Evolutionary conservation across 2,113 vertebrate genomes (phyloP).

Genomic region (Tamias sibiricus): DNA sequence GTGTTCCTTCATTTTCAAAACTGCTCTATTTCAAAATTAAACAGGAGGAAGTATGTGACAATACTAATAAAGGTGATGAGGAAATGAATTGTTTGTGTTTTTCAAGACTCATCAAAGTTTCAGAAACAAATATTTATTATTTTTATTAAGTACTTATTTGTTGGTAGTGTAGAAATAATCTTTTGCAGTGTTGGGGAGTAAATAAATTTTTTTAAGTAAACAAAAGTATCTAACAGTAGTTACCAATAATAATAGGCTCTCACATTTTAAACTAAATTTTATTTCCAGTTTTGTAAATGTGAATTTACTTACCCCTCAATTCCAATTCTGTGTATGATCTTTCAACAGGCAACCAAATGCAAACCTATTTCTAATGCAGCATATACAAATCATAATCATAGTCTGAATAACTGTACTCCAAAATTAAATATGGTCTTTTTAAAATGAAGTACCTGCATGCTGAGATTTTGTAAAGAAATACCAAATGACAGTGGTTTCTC

Average conservation of each 20-base stretch:
- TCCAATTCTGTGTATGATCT: background rate
- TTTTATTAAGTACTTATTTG: background rate
- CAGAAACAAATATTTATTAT: background rate
- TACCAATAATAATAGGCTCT: background rate
- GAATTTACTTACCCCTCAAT: background rate
- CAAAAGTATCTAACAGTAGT: background rate
- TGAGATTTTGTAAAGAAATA: constrained; percentile 97
- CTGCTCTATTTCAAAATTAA: background rate
- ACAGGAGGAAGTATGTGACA: background rate
- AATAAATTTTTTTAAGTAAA: constrained; percentile 36
- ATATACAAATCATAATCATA: background rate
- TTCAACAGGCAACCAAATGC: background rate
- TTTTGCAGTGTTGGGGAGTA: background rate
- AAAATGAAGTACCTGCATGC: constrained; percentile 93
- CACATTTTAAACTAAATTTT: constrained; percentile 24
- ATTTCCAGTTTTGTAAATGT: background rate
- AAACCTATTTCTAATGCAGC: background rate
- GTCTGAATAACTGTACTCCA: background rate
- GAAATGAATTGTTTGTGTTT: background rate
- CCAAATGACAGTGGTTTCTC: constrained; percentile 95
- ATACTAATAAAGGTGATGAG: background rate
- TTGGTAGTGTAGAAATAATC: background rate
- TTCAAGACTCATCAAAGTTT: background rate
- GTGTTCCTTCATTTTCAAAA: background rate
- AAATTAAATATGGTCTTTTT: constrained; percentile 15